phyloP scores from a whole-genome alignment of 1,140 invertebrate genomes.

The Drepana arcuata region DNA sequence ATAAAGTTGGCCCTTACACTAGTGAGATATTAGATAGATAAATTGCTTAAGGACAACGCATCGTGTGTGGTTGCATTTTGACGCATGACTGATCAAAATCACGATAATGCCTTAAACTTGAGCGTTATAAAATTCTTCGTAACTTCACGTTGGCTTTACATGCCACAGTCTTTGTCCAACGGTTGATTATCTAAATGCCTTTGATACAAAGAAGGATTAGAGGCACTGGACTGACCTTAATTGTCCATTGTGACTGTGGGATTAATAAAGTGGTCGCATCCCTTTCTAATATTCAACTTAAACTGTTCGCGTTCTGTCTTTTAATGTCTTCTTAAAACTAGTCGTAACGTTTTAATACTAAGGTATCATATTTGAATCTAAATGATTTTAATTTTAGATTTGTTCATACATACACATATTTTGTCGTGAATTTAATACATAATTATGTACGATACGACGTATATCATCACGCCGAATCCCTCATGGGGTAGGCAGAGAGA shows the following conservation, averaged over 20 bases:
- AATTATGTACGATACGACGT: too few species aligned
- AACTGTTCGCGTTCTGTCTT: too few species aligned
- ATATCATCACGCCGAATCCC: too few species aligned
- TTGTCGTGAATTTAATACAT: too few species aligned
- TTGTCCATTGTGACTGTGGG: slow-evolving; percentile 30
- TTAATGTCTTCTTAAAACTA: too few species aligned
- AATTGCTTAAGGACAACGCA: slow-evolving; percentile 43
- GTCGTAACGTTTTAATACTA: too few species aligned
- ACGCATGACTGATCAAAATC: slow-evolving; percentile 47
- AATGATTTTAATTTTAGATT: too few species aligned
- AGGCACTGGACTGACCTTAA: slow-evolving; percentile 21
- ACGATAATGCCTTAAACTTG: slow-evolving; percentile 49
- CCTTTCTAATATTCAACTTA: too few species aligned
- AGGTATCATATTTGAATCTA: too few species aligned
- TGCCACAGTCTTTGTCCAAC: slow-evolving; percentile 27
- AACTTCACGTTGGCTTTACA: slow-evolving; percentile 55
- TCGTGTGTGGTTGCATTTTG: slow-evolving; percentile 54
- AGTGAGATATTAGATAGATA: slow-evolving; percentile 22
- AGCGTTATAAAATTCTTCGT: slow-evolving; percentile 53
- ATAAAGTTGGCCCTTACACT: too few species aligned
- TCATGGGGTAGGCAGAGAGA: too few species aligned
- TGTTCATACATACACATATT: too few species aligned
- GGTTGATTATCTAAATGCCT: slow-evolving; percentile 46
- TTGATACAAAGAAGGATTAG: slow-evolving; percentile 27
- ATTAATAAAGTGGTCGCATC: slow-evolving; percentile 18